A percentile compares a stretch with the other conserved stretches of the same genome.
These are phyloP conservation scores for Panagrolaimus sp. DNA, from an alignment of 1,140 invertebrate species.

Conservation along the genomic window DNA sequence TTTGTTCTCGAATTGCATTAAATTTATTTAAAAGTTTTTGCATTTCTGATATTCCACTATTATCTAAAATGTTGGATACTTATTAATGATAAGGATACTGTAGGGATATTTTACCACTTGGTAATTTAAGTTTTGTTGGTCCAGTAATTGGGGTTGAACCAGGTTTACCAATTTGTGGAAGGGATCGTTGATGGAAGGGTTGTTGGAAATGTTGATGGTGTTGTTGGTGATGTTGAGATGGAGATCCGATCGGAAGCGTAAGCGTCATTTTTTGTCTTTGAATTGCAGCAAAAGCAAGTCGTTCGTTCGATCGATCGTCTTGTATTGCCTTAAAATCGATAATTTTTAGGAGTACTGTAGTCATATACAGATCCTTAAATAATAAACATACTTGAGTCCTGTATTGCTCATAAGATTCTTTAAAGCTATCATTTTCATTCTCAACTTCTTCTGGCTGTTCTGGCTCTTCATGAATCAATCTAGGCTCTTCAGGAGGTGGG, in stretches of 20 bases:
- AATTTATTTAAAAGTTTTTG: conserved; percentile 5
- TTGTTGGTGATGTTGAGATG: background rate
- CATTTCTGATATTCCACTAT: background rate
- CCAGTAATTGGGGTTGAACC: background rate
- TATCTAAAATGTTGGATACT: background rate
- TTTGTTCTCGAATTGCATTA: conserved; percentile 11
- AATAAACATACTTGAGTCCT: conserved; percentile 4
- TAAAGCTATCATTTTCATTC: background rate
- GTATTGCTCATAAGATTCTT: background rate
- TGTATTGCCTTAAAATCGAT: no score
- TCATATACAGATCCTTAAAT: no score
- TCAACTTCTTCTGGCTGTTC: no score
- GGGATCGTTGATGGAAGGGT: background rate
- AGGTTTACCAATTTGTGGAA: background rate
- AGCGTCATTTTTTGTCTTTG: conserved; percentile 9
- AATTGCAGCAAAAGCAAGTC: background rate
- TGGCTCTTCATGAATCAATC: background rate
- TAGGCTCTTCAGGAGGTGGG: conserved; percentile 12
- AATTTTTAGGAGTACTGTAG: no score
- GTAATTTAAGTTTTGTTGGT: background rate
- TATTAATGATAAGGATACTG: background rate
- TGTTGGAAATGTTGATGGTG: no score
- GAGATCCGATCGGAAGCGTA: background rate
- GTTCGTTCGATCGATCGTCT: background rate
- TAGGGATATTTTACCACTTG: background rate